These are phyloP conservation scores for Camponotus fellah DNA, from an alignment of 2,888 invertebrate species.

Conservation along the genomic window DNA sequence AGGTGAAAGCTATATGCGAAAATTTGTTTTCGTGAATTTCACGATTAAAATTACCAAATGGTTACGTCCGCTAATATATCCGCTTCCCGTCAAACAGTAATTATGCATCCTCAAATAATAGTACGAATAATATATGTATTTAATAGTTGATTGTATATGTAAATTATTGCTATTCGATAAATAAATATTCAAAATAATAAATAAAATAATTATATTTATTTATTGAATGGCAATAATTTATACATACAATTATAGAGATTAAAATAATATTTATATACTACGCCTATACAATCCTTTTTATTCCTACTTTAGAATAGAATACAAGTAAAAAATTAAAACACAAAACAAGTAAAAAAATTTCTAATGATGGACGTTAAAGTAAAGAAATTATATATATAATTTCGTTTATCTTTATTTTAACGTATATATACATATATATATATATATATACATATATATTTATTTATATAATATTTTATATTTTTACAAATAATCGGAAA, in stretches of 20 bases:
- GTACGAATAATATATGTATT: slow-evolving; percentile 8
- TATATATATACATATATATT: too few species aligned
- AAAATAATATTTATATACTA: neutral
- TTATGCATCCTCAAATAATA: slow-evolving; percentile 6
- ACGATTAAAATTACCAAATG: slow-evolving; percentile 26
- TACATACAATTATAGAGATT: neutral
- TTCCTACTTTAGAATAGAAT: neutral
- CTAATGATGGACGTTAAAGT: neutral
- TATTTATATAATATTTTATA: too few species aligned
- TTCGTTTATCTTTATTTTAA: too few species aligned
- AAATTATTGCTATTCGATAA: slow-evolving; percentile 1
- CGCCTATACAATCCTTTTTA: neutral
- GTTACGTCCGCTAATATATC: neutral
- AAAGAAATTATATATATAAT: neutral
- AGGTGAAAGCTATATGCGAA: slow-evolving; percentile 23
- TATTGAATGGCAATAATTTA: too few species aligned
- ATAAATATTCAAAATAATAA: slow-evolving; percentile 3
- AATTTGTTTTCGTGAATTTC: slow-evolving; percentile 42
- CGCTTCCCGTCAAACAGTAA: neutral
- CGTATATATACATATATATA: too few species aligned
- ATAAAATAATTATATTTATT: neutral
- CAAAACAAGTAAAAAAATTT: neutral
- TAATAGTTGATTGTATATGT: neutral
- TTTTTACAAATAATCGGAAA: neutral
- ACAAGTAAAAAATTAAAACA: neutral